These are phyloP conservation scores for Drosophila yooni DNA, from an alignment of 2,888 invertebrate genomes.

Conservation along the genomic window DNA sequence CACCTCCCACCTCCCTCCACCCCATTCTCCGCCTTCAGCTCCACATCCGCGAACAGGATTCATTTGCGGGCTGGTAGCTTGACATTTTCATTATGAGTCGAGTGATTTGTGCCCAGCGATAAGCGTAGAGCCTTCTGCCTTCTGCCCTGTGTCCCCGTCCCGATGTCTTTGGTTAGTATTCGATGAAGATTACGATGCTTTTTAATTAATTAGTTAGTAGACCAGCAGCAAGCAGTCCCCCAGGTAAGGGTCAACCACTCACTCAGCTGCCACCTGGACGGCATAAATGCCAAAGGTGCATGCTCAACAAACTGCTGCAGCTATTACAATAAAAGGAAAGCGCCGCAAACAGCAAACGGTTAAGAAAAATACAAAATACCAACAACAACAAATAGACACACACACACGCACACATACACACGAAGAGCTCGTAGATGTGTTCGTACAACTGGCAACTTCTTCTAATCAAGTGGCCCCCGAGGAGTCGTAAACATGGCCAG, in stretches of 20 bases:
- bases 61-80: conserved; percentile 30
- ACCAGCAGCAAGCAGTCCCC: neutral
- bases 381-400: conserved; percentile 9
- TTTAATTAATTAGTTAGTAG: conserved; percentile 67
- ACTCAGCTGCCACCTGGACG: neutral
- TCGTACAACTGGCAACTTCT: conserved; percentile 69
- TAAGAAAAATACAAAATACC: neutral
- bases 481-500: conserved; percentile 75
- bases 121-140: conserved; percentile 46
- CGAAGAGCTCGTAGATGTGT: conserved; percentile 33
- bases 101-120: conserved; percentile 70
- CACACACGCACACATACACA: conserved; percentile 18
- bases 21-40: neutral
- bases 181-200: conserved; percentile 58
- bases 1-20: too few relatives aligned
- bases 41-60: conserved; percentile 4
- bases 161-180: conserved; percentile 39
- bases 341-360: conserved; percentile 4
- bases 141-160: neutral
- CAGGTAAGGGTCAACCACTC: neutral
- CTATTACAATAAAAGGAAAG: conserved; percentile 19
- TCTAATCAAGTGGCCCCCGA: conserved; percentile 76
- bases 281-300: conserved; percentile 27
- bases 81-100: conserved; percentile 70
- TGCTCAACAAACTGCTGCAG: conserved; percentile 40